phyloP scores from a whole-genome alignment of 92 coral and sea anemone species.

The Zoanthus solanderi region DNA sequence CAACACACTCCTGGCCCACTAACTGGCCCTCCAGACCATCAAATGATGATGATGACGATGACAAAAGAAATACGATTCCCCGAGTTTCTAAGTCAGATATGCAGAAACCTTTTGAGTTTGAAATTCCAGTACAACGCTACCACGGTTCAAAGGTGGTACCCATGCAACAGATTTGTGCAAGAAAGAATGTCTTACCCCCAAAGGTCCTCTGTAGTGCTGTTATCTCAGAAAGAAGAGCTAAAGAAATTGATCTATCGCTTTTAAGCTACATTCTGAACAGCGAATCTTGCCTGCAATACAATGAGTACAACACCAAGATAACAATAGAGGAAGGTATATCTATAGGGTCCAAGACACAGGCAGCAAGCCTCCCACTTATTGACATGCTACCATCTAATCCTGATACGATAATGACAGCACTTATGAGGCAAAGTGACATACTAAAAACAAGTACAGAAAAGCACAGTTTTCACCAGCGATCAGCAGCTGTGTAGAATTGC shows the following conservation, averaged over 20 bases:
- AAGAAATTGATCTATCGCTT: constrained; percentile 61
- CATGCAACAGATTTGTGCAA: constrained; percentile 58
- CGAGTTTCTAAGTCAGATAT: too few relatives aligned
- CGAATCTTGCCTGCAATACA: constrained; percentile 63
- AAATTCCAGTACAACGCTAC: constrained; percentile 62
- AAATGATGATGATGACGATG: too few relatives aligned
- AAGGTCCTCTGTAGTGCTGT: constrained; percentile 63
- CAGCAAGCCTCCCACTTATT: constrained; percentile 61
- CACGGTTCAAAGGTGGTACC: constrained; percentile 73
- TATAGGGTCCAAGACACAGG: constrained; percentile 56
- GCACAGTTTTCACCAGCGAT: constrained; percentile 55
- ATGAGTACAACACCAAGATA: constrained; percentile 63
- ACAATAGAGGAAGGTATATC: constrained; percentile 54
- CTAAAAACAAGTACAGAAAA: constrained; percentile 65
- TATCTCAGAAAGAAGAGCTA: constrained; percentile 61
- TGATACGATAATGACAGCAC: constrained; percentile 71
- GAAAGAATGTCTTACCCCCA: constrained; percentile 62
- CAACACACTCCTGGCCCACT: too few relatives aligned
- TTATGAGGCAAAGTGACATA: constrained; percentile 61
- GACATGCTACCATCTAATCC: constrained; percentile 68
- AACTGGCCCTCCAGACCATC: too few relatives aligned
- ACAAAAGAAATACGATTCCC: too few relatives aligned
- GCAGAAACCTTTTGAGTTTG: constrained; percentile 35
- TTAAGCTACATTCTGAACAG: constrained; percentile 41
- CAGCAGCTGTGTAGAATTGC: constrained; percentile 74